Conservation (phyloP, 2,888 invertebrate species). For the Cheiracanthium punctorium region DNA sequence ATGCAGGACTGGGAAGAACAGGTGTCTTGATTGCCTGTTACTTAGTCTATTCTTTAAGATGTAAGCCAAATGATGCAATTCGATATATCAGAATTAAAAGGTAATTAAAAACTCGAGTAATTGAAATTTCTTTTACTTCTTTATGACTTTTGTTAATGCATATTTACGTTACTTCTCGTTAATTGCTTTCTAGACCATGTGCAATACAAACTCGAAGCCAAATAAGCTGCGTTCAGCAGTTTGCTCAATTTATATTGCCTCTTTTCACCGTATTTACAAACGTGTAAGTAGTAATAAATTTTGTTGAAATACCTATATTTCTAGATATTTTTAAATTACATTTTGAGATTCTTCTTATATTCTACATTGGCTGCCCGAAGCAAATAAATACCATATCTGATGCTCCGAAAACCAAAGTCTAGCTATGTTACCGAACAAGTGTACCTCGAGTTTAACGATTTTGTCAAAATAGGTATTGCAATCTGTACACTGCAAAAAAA, state of each 20-base stretch:
- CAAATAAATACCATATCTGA: too few species aligned
- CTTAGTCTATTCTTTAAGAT: constrained; percentile 85
- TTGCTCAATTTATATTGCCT: constrained; percentile 87
- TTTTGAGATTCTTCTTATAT: too few species aligned
- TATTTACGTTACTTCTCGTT: too few species aligned
- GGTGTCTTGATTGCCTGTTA: constrained; percentile 92
- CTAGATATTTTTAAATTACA: too few species aligned
- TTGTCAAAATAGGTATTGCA: too few species aligned
- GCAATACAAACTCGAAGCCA: constrained; percentile 90
- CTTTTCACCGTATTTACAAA: constrained; percentile 83
- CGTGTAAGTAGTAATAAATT: constrained; percentile 80
- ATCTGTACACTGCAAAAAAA: not conserved
- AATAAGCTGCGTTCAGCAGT: constrained; percentile 87
- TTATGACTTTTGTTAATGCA: not conserved
- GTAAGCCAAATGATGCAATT: constrained; percentile 85
- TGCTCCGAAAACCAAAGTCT: too few species aligned
- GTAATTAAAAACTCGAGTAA: constrained; percentile 72
- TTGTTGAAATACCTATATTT: too few species aligned
- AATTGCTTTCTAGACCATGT: constrained; percentile 79
- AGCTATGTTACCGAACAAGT: too few species aligned
- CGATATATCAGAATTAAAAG: constrained; percentile 84
- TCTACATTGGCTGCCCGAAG: too few species aligned
- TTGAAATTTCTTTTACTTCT: not conserved
- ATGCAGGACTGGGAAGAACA: constrained; percentile 89
- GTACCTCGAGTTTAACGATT: too few species aligned